A percentile compares a stretch with the other conserved stretches of the same genome.
Conservation (phyloP, 2,888 invertebrate species). For the Aelia acuminata region DNA sequence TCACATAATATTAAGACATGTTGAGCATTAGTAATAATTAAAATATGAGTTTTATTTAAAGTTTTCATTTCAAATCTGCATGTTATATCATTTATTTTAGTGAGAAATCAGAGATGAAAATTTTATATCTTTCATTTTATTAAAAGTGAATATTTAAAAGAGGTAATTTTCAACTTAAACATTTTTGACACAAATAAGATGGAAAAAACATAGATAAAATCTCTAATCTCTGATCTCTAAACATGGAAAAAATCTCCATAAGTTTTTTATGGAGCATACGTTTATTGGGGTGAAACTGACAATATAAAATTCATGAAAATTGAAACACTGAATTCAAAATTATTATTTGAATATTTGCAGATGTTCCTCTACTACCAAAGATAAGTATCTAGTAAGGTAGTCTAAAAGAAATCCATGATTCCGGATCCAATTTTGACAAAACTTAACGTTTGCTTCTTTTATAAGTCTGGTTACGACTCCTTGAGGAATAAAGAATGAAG, state of each 20-base stretch:
- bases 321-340: neutral
- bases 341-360: neutral
- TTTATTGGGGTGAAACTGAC: neutral
- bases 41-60: neutral
- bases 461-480: too few relatives aligned
- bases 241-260: too few relatives aligned
- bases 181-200: neutral
- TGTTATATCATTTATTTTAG: too few relatives aligned
- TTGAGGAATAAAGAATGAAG: too few relatives aligned
- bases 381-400: neutral
- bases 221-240: too few relatives aligned
- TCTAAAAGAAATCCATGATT: neutral
- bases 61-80: too few relatives aligned
- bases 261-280: too few relatives aligned
- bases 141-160: neutral
- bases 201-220: too few relatives aligned
- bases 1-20: conserved; percentile 61
- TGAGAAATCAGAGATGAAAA: neutral
- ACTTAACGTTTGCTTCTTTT: neutral
- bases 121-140: neutral
- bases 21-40: conserved; percentile 61
- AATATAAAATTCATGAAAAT: neutral
- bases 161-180: neutral
- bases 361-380: neutral
- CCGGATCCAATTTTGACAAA: neutral